Base-by-base conservation (phyloP, 2,113 vertebrate species). In the Semnopithecus entellus region DNA sequence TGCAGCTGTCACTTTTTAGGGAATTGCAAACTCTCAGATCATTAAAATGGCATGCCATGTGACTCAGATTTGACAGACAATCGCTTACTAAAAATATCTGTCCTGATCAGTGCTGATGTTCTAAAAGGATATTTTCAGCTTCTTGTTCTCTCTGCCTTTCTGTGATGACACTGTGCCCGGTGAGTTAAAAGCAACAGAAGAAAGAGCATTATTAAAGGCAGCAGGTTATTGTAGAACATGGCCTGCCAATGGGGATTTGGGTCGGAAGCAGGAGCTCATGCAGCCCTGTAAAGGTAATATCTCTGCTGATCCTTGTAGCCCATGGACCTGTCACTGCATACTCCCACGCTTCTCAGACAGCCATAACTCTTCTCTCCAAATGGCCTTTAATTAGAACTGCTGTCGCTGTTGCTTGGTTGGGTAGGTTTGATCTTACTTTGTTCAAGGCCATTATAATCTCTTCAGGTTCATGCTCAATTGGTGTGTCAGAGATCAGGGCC, bases 141-240 rank as follows among this genome's bases (percentile, higher is more conserved):
- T 94, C 88, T 97, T 93, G 66, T 82, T 88, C 94, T 97, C 27
- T 90, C 84, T 95, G 45, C 43, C 4, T 73, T 84, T 96, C 82
- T 96, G 57, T 94, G 95, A 97, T 97, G 93, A 79, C 80, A 85
- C 88, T 94, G 79, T 94, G 90, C 95, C 95, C 55, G 50, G 94
- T 93, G 95, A 97, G 94, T 89, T 97, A 78, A 98, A 98, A 97
- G 96, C 83, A 90, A 86, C 32, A 84, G 64, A 97, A 97, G 83
- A 85, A 92, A 93, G 40, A 94, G 70, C 93, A 75, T 86, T 96
- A 88, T 94, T 84, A 68, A 95, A 91, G 94, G 79, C 66, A 92
- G 80, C 50, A 57, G 86, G 75, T 89, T 95, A 68, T 90, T 61
- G 45, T 4, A 25, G 78, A 55, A 70, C 48, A 80, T 32, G 72